These are phyloP conservation scores for Phrynocephalus forsythii DNA, from an alignment of 2,797 vertebrate species.

Conservation along the genomic window DNA sequence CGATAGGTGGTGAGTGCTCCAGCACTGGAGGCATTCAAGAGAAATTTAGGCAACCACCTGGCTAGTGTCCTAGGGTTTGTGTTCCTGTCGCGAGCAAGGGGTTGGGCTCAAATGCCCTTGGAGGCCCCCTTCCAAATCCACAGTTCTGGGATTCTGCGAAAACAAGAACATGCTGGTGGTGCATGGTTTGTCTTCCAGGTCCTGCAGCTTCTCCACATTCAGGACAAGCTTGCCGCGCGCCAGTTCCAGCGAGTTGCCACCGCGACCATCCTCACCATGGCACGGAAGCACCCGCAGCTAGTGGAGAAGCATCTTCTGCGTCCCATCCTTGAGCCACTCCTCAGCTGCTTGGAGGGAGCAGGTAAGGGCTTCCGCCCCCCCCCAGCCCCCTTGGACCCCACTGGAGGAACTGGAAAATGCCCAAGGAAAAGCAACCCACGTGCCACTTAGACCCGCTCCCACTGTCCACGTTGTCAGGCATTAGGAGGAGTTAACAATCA, in stretches of 20 bases:
- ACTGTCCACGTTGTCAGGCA: not conserved
- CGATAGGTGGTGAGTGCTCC: too few species aligned
- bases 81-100: too few species aligned
- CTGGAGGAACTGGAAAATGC: not conserved
- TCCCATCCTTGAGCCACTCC: conserved; percentile 84
- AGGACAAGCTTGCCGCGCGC: conserved; percentile 81
- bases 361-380: conserved; percentile 65
- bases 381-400: not conserved
- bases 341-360: conserved; percentile 70
- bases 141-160: too few species aligned
- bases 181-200: conserved; percentile 75
- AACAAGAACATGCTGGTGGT: rapidly evolving
- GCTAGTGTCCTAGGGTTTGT: too few species aligned
- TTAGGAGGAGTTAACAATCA: too few species aligned
- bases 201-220: conserved; percentile 89
- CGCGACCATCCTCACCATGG: conserved; percentile 80
- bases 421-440: not conserved
- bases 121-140: too few species aligned
- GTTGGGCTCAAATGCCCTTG: too few species aligned
- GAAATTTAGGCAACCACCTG: too few species aligned
- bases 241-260: conserved; percentile 93
- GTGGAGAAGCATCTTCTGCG: conserved; percentile 82
- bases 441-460: too few species aligned
- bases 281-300: conserved; percentile 80
- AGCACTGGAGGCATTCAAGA: too few species aligned